phyloP scores from a whole-genome alignment of 92 coral and sea anemone species.

The Epizoanthus ramosus region DNA sequence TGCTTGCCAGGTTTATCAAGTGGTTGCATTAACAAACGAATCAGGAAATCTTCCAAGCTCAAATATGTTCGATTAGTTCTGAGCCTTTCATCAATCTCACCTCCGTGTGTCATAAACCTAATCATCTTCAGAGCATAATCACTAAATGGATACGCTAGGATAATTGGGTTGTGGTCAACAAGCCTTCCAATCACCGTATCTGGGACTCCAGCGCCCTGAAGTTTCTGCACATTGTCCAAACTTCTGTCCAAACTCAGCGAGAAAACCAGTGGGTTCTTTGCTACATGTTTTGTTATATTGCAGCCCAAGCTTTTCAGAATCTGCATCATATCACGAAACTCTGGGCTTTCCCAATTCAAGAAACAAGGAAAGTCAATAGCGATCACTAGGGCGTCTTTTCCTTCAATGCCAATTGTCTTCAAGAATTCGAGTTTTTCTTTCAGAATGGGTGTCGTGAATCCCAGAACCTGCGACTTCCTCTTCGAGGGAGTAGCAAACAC shows the following conservation, averaged over 20 bases:
- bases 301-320: conserved; percentile 76
- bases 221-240: conserved; percentile 66
- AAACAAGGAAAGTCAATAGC: conserved; percentile 84
- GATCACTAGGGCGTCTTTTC: conserved; percentile 78
- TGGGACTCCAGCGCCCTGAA: conserved; percentile 65
- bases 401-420: conserved; percentile 63
- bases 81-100: conserved; percentile 22
- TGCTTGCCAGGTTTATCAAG: conserved; percentile 74
- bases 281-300: conserved; percentile 71
- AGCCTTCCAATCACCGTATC: conserved; percentile 74
- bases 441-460: conserved; percentile 64
- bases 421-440: conserved; percentile 69
- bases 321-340: conserved; percentile 64
- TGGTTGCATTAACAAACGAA: conserved; percentile 69
- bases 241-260: conserved; percentile 61
- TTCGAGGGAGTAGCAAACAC: conserved; percentile 54
- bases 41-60: conserved; percentile 50
- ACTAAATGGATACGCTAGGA: conserved; percentile 76
- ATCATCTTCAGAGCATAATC: conserved; percentile 55
- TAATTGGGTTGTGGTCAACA: conserved; percentile 70
- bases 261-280: conserved; percentile 84
- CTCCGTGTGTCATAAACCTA: conserved; percentile 47
- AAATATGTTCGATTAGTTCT: conserved; percentile 41
- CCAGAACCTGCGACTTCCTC: conserved; percentile 69
- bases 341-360: conserved; percentile 61